Conservation (phyloP, 2,797 vertebrate species). For the Triplophysa yarkandensis region DNA sequence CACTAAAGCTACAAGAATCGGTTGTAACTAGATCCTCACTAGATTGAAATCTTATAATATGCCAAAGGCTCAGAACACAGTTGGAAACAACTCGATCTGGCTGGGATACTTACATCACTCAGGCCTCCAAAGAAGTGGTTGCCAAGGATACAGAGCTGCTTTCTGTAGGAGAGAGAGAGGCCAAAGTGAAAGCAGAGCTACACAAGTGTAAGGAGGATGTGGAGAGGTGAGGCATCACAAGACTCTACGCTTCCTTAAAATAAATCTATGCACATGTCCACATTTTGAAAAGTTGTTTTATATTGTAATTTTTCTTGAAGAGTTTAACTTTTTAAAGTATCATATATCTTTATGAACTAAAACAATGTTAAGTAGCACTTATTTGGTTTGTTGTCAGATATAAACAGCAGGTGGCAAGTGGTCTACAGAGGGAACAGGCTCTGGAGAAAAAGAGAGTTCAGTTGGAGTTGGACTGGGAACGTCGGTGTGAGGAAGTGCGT, state of each 20-base stretch:
- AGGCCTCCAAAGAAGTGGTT: constrained; percentile 73
- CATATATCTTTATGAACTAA: too few relatives aligned
- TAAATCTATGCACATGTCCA: too few relatives aligned
- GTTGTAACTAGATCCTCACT: constrained; percentile 21
- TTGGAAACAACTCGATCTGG: constrained; percentile 62
- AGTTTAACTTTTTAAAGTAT: too few relatives aligned
- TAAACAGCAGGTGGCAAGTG: constrained; percentile 74
- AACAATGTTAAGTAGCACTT: too few relatives aligned
- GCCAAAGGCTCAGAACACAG: constrained; percentile 71
- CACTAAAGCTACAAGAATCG: neutral
- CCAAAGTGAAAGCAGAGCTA: constrained; percentile 69
- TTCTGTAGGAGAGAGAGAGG: constrained; percentile 62
- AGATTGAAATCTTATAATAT: constrained; percentile 30
- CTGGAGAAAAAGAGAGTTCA: constrained; percentile 77
- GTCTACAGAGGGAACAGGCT: constrained; percentile 69
- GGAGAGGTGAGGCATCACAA: constrained; percentile 69
- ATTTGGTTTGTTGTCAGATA: constrained; percentile 74
- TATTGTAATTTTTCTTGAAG: too few relatives aligned
- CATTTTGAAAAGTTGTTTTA: too few relatives aligned
- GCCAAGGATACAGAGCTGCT: constrained; percentile 77
- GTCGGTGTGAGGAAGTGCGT: constrained; percentile 72
- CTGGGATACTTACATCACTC: constrained; percentile 73
- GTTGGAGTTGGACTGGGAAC: constrained; percentile 80
- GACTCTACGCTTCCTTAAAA: neutral
- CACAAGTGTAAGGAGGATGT: constrained; percentile 72